phyloP scores from a whole-genome alignment of 2,113 vertebrate species.

The Calidris pygmaea region DNA sequence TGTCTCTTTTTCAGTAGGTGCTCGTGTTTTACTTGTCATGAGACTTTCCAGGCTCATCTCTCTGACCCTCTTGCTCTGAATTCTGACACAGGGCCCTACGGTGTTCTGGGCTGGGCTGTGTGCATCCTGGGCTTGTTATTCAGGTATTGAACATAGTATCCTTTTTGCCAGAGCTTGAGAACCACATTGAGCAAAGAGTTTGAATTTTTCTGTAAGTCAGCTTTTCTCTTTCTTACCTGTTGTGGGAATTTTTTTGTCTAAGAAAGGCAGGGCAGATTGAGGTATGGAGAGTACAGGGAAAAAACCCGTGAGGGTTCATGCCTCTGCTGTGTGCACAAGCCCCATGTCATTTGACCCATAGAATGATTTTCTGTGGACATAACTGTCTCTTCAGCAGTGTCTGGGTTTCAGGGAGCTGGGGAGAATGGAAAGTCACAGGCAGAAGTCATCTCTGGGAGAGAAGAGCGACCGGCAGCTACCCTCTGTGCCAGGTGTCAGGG shows the following conservation, averaged over 20 bases:
- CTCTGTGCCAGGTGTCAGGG: not conserved
- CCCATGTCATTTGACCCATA: rapidly evolving
- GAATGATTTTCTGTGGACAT: not conserved
- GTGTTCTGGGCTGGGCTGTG: not conserved
- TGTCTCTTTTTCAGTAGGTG: not conserved
- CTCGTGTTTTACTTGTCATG: not conserved
- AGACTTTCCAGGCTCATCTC: not conserved
- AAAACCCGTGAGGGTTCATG: not conserved
- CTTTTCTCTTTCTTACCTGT: not conserved
- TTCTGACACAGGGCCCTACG: not conserved
- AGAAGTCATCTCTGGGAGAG: not conserved
- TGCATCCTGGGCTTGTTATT: not conserved
- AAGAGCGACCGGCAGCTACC: not conserved
- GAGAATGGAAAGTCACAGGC: not conserved
- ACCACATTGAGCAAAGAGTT: not conserved
- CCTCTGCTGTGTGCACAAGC: not conserved
- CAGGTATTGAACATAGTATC: not conserved
- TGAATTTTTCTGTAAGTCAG: not conserved
- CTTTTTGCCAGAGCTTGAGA: not conserved
- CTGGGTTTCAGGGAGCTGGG: not conserved
- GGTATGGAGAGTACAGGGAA: not conserved
- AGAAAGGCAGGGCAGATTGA: not conserved
- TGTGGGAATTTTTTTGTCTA: not conserved
- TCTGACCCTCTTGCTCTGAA: not conserved
- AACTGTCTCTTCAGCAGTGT: not conserved